Evolutionary conservation across 2,888 invertebrate species (phyloP).

Genomic region (Geotrupes spiniger): DNA sequence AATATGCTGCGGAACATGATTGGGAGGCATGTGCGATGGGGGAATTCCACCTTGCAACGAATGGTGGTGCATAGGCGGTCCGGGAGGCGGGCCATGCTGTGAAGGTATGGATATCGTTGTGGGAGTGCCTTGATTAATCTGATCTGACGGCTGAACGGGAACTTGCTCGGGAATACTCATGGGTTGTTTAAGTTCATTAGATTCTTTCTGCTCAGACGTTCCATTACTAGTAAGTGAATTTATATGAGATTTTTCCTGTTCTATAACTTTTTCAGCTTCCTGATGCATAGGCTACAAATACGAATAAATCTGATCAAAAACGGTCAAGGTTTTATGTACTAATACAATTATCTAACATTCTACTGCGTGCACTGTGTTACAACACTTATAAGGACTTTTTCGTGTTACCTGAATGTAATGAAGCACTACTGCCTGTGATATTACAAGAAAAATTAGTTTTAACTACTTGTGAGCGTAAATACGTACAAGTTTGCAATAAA

Average conservation of each 20-base stretch:
- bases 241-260: constrained; percentile 15
- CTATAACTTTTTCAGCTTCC: constrained; percentile 19
- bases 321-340: neutral
- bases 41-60: constrained; percentile 26
- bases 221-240: neutral
- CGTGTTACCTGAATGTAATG: constrained; percentile 48
- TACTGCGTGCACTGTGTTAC: constrained; percentile 25
- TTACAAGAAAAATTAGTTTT: constrained; percentile 34
- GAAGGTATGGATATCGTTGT: constrained; percentile 28
- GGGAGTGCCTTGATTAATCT: constrained; percentile 34
- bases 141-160: constrained; percentile 26
- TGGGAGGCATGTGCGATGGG: constrained; percentile 27
- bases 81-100: constrained; percentile 28
- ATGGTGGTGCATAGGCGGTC: constrained; percentile 24
- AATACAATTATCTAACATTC: constrained; percentile 24
- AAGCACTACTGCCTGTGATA: constrained; percentile 45
- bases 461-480: constrained; percentile 18
- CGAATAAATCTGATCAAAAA: constrained; percentile 1
- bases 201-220: constrained; percentile 20
- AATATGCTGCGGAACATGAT: constrained; percentile 31
- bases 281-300: constrained; percentile 16
- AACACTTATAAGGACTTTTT: constrained; percentile 17
- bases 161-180: constrained; percentile 18
- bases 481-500: neutral
- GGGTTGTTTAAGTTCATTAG: constrained; percentile 27